These are phyloP conservation scores for Ursus arctos DNA, from an alignment of 2,113 vertebrate species.

Conservation along the genomic window DNA sequence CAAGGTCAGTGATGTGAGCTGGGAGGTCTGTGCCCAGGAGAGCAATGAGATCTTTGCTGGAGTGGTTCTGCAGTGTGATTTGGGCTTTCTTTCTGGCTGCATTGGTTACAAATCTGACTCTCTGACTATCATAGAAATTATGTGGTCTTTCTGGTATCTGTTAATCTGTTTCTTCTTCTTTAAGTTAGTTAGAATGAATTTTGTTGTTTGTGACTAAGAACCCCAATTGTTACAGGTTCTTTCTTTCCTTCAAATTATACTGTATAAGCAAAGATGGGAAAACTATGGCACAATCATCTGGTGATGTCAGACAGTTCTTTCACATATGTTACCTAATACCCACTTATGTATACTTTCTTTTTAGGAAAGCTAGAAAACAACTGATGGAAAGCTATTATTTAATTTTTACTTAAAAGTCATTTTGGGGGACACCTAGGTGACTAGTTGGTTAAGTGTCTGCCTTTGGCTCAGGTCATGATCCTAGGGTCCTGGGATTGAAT, in stretches of 20 bases:
- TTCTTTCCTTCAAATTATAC: not conserved
- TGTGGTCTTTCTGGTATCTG: not conserved
- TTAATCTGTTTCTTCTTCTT: not conserved
- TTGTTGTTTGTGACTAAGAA: conserved; percentile 19
- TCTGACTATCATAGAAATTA: not conserved
- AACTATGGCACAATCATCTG: not conserved
- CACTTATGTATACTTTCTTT: not conserved
- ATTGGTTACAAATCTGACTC: not conserved
- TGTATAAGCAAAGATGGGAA: not conserved
- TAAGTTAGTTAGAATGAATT: conserved; percentile 1
- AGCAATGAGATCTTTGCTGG: not conserved
- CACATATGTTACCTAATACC: not conserved
- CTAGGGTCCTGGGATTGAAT: not conserved
- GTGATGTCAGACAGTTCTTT: not conserved
- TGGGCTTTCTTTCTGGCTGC: not conserved
- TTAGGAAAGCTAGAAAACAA: not conserved
- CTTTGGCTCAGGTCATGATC: not conserved
- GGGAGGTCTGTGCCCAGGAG: not conserved
- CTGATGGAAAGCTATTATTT: not conserved
- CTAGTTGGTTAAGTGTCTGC: not conserved
- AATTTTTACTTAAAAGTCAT: not conserved
- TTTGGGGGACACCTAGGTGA: not conserved
- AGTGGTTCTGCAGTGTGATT: not conserved
- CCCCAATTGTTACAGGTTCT: not conserved
- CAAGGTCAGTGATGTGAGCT: not conserved